Base-by-base conservation (phyloP, 2,888 invertebrate species). In the Amiota communis region DNA sequence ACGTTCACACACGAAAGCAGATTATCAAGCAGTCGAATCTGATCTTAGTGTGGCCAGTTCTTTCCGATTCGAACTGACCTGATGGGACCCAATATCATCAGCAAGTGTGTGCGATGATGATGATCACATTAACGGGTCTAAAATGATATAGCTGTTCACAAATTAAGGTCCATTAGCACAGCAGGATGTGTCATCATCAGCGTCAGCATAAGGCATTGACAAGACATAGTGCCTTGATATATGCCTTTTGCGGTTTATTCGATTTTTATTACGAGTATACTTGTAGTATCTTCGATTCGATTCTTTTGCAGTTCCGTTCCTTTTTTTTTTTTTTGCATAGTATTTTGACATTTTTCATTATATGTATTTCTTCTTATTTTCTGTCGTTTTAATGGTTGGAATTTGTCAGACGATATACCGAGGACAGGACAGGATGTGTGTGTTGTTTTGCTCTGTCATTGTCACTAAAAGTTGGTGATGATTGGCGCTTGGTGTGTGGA, bases 91-190 rank as follows among this genome's bases (percentile, higher is more conserved):
- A 36, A 36, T 6, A 36, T 6, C 77, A 85, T 83, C 83, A n/a
- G n/a, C n/a, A 63, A 63, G 85, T 83, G 86, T 83, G 84, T 51
- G 53, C 53, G 13, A 36, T 51, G 53, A 12, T 51, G 84, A 85
- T 81, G 83, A 83, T 85, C 86, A 84, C 83, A 83, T 83, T 84
- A 83, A 83, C 86, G 83, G 81, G 76, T 76, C 74, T 23, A 68
- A 77, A 79, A 83, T 86, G 86, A 86, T 84, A 84, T 84, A 84
- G 79, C 86, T 83, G 86, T 84, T 85, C 86, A 81, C 85, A 86
- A 86, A 87, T 87, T 87, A 87, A 81, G 84, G 84, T 87, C 87
- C 86, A 86, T 86, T 86, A 87, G 82, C 87, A 79, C 87, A 83
- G 86, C 86, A 84, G 86, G 86, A 86, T 87, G 82, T 85, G 84